Percentiles rank a stretch among this genome's conserved stretches.
phyloP scores from a whole-genome alignment of 2,113 vertebrate genomes.

The Alectura lathami region DNA sequence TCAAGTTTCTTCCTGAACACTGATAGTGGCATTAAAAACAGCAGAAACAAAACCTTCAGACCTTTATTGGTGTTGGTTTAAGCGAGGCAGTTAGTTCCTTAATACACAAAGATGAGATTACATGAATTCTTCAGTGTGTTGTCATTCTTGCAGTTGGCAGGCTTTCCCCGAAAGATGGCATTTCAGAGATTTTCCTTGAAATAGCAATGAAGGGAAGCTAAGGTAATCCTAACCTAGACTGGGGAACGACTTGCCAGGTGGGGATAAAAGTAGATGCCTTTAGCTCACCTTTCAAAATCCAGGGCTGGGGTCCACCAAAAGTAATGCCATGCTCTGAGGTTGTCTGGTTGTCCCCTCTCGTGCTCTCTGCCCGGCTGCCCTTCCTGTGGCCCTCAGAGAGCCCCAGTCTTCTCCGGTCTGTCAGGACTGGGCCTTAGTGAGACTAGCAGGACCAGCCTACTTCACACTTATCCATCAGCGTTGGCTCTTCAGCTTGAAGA shows the following conservation, averaged over 20 bases:
- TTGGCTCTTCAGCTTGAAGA: not conserved
- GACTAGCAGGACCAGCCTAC: not conserved
- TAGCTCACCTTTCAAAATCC: not conserved
- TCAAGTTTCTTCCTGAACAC: not conserved
- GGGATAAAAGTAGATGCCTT: not conserved
- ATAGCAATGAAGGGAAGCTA: not conserved
- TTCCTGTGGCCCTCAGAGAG: not conserved
- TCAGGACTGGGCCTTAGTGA: not conserved
- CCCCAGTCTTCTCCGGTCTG: not conserved
- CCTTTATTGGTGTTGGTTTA: not conserved
- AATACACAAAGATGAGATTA: not conserved
- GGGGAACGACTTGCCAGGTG: not conserved
- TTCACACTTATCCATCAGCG: accelerated
- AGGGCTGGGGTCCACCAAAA: not conserved
- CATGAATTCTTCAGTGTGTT: not conserved
- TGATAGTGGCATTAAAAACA: not conserved
- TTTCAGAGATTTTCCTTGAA: not conserved
- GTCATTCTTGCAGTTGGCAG: not conserved
- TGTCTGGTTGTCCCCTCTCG: not conserved
- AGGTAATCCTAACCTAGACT: not conserved
- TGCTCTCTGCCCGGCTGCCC: not conserved
- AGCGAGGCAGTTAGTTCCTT: not conserved
- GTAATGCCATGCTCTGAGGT: not conserved
- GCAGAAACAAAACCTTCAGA: not conserved
- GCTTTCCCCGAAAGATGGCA: not conserved